These are phyloP conservation scores for Cancer borealis DNA, from an alignment of 2,888 invertebrate species.

Conservation along the genomic window DNA sequence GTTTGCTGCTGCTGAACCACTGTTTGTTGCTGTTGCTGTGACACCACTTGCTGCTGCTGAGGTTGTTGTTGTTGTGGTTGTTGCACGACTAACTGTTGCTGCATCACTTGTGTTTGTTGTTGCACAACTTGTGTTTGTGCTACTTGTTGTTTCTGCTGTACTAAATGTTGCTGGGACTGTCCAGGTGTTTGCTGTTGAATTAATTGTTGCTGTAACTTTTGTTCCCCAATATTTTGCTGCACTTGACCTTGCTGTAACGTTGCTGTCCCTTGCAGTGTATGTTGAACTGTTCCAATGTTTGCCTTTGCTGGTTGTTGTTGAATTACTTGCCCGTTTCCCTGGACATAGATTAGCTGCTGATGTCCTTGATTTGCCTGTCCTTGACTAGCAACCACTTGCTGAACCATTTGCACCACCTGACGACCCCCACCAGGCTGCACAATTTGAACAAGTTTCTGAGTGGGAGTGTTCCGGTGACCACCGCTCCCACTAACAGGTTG, in stretches of 20 bases:
- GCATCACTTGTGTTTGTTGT: constrained; percentile 55
- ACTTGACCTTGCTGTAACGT: constrained; percentile 45
- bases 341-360: constrained; percentile 66
- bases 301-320: constrained; percentile 57
- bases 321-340: constrained; percentile 65
- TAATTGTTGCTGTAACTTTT: constrained; percentile 55
- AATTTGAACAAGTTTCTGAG: constrained; percentile 66
- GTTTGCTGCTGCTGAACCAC: constrained; percentile 58
- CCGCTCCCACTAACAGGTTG: constrained; percentile 54
- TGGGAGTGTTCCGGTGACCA: constrained; percentile 13
- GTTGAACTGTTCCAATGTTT: constrained; percentile 64
- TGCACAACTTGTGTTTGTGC: constrained; percentile 57
- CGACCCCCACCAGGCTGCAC: constrained; percentile 65
- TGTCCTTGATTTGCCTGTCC: constrained; percentile 54
- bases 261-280: constrained; percentile 48
- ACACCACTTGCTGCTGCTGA: constrained; percentile 47
- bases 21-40: constrained; percentile 63
- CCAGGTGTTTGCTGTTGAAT: constrained; percentile 58
- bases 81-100: constrained; percentile 53
- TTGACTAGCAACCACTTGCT: constrained; percentile 63
- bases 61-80: constrained; percentile 58
- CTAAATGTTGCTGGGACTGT: constrained; percentile 63
- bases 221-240: constrained; percentile 52
- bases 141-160: constrained; percentile 64
- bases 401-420: constrained; percentile 71